These are phyloP conservation scores for Panagrolaimus sp. DNA, from an alignment of 1,140 invertebrate species.

Conservation along the genomic window DNA sequence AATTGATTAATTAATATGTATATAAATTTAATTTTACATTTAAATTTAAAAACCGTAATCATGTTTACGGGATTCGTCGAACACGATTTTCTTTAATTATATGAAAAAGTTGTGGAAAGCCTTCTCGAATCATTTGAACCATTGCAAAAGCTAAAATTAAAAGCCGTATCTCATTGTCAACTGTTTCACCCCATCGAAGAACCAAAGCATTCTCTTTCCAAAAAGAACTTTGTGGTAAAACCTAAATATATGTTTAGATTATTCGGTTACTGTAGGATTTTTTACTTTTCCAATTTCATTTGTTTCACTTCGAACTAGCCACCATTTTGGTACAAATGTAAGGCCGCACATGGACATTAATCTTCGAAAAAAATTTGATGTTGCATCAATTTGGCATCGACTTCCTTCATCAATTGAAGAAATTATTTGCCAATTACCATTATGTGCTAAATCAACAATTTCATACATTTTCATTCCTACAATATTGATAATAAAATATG, in stretches of 20 bases:
- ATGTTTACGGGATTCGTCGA: background rate
- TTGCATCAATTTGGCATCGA: slow-evolving; percentile 40
- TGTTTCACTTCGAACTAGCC: slow-evolving; percentile 46
- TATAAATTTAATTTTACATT: too few relatives aligned
- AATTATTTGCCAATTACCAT: slow-evolving; percentile 41
- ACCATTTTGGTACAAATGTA: slow-evolving; percentile 43
- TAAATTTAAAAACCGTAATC: too few relatives aligned
- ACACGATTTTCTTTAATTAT: slow-evolving; percentile 31
- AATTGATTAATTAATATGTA: too few relatives aligned
- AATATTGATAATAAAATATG: background rate
- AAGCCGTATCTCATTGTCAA: slow-evolving; percentile 44
- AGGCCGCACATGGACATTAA: slow-evolving; percentile 40
- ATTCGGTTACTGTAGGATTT: background rate
- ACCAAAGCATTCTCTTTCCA: slow-evolving; percentile 44
- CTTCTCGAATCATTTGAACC: slow-evolving; percentile 49
- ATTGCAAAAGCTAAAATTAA: slow-evolving; percentile 48
- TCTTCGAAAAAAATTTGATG: slow-evolving; percentile 41
- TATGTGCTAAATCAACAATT: slow-evolving; percentile 33
- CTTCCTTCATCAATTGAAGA: slow-evolving; percentile 39
- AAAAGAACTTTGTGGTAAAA: slow-evolving; percentile 36
- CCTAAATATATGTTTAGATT: slow-evolving; percentile 28
- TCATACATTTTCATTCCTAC: slow-evolving; percentile 52
- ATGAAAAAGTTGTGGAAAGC: slow-evolving; percentile 46
- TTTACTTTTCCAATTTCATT: slow-evolving; percentile 33
- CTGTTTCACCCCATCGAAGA: slow-evolving; percentile 40